Conservation (phyloP, 1,140 invertebrate species). For the Dreissena polymorpha region DNA sequence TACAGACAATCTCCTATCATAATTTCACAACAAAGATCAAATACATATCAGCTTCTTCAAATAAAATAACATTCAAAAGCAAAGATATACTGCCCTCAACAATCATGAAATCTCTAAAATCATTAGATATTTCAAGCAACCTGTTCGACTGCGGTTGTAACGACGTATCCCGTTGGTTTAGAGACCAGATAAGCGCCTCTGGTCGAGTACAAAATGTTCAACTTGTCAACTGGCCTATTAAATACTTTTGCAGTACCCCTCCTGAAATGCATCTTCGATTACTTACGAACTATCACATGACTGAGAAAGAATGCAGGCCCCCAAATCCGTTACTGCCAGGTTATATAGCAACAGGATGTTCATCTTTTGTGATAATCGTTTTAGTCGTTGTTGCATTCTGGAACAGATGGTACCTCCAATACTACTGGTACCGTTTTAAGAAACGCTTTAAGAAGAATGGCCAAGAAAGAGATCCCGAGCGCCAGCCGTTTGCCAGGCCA, state of each 20-base stretch:
- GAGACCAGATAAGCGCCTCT: neutral
- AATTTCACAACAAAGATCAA: neutral
- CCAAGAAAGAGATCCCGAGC: neutral
- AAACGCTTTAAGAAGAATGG: neutral
- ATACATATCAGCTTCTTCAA: neutral
- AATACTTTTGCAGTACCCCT: constrained; percentile 14
- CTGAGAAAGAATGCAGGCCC: neutral
- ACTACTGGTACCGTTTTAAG: constrained; percentile 8
- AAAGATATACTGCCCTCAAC: neutral
- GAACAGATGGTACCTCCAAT: constrained; percentile 39
- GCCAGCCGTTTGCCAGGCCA: neutral
- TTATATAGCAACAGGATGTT: constrained; percentile 6
- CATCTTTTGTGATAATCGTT: neutral
- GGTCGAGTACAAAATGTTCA: neutral
- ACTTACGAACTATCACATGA: neutral
- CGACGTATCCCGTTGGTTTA: neutral
- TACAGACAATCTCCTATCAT: neutral
- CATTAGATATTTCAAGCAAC: neutral
- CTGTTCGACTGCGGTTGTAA: neutral
- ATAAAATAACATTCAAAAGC: neutral
- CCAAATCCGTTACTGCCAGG: neutral
- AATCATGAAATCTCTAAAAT: neutral
- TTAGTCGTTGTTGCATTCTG: neutral
- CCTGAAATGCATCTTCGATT: neutral
- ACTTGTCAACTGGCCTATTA: constrained; percentile 16